phyloP scores from a whole-genome alignment of 92 coral and sea anemone species.

The Porites rus region DNA sequence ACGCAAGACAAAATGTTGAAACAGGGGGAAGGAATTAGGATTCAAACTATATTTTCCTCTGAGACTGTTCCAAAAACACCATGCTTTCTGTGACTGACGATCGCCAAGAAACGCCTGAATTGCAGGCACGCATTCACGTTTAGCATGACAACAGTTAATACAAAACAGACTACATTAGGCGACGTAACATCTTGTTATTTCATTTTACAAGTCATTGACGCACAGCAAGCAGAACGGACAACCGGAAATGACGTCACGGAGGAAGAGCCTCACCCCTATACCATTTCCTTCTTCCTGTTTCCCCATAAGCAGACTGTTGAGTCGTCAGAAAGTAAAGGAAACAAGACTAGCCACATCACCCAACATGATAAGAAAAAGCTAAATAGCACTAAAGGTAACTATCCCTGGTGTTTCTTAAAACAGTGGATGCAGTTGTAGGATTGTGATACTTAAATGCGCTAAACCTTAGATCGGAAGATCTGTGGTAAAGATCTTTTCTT shows the following conservation, averaged over 20 bases:
- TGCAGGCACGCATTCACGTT: conserved; percentile 5
- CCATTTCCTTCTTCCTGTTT: conserved; percentile 97
- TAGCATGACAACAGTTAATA: not conserved
- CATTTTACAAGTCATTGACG: conserved; percentile 53
- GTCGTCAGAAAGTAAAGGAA: conserved; percentile 63
- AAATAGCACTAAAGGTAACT: conserved; percentile 50
- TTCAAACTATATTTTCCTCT: conserved; percentile 8
- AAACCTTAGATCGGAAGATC: too few relatives aligned
- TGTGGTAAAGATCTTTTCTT: too few relatives aligned
- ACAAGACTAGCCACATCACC: conserved; percentile 67
- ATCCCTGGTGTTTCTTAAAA: not conserved
- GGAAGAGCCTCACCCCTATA: conserved; percentile 98
- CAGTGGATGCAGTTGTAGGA: too few relatives aligned
- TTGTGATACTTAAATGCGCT: too few relatives aligned
- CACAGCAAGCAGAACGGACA: conserved; percentile 67
- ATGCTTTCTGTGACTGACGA: not conserved
- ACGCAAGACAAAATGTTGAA: not conserved
- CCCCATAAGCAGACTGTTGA: conserved; percentile 80
- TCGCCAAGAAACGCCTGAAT: conserved; percentile 20
- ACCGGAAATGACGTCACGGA: conserved; percentile 77
- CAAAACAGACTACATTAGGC: not conserved
- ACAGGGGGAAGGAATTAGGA: not conserved
- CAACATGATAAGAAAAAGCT: conserved; percentile 59
- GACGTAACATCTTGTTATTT: conserved; percentile 38
- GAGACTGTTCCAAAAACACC: not conserved